Conservation (phyloP, 2,113 vertebrate species). For the Neolamprologus sp. region DNA sequence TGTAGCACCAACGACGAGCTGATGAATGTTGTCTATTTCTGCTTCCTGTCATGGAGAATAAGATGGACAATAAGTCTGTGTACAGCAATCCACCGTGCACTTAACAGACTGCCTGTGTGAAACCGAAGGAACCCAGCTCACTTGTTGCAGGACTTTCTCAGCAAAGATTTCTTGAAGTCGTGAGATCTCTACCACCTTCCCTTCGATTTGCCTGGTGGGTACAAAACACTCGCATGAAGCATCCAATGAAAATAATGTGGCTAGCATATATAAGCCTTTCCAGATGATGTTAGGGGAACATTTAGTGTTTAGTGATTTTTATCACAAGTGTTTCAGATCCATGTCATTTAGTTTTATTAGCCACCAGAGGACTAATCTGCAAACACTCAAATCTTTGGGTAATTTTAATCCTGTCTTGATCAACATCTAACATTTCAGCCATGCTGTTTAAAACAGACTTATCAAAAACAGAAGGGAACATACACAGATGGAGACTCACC, state of each 20-base stretch:
- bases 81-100: neutral
- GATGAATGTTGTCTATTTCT: conserved; percentile 91
- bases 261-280: neutral
- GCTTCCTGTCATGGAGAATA: conserved; percentile 74
- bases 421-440: neutral
- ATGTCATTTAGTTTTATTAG: neutral
- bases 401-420: neutral
- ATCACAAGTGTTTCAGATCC: neutral
- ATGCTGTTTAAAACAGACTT: neutral
- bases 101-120: neutral
- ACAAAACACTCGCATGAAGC: neutral
- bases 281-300: neutral
- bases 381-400: neutral
- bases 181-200: conserved; percentile 97
- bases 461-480: neutral
- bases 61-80: neutral
- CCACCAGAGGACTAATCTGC: neutral
- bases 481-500: conserved; percentile 63
- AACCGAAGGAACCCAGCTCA: conserved; percentile 25
- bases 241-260: neutral
- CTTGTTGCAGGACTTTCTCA: conserved; percentile 95
- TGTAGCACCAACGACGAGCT: conserved; percentile 91
- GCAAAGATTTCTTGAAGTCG: conserved; percentile 96
- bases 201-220: conserved; percentile 88
- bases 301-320: neutral